Percentiles rank a stretch among this genome's conserved stretches.
These are phyloP conservation scores for Sphenodon punctatus DNA, from an alignment of 2,797 vertebrate genomes.

Conservation along the genomic window DNA sequence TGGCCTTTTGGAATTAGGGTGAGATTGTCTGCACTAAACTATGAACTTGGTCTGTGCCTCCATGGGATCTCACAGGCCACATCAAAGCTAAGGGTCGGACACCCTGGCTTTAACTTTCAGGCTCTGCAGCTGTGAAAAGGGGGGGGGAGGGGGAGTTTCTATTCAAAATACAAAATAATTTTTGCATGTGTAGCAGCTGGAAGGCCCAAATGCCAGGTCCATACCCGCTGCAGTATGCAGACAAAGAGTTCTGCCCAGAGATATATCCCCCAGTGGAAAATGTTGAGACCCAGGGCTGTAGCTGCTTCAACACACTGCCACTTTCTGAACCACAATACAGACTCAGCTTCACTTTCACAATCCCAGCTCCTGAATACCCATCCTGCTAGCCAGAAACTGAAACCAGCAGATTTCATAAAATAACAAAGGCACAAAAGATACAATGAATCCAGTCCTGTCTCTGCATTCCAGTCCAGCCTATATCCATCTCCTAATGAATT, in stretches of 20 bases:
- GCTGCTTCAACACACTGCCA: neutral
- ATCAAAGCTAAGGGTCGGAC: no score
- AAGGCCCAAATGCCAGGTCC: neutral
- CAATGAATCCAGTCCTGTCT: neutral
- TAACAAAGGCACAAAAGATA: neutral
- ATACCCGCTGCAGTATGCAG: neutral
- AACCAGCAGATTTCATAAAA: neutral
- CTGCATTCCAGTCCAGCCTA: neutral
- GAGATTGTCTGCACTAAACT: no score
- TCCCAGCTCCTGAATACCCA: neutral
- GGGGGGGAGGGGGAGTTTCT: neutral
- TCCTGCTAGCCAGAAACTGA: neutral
- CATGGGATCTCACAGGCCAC: no score
- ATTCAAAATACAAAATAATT: neutral
- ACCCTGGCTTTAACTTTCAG: neutral
- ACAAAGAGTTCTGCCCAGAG: no score
- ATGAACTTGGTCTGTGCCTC: no score
- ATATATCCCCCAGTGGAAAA: no score
- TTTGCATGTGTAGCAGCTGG: neutral
- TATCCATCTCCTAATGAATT: neutral
- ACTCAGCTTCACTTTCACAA: neutral
- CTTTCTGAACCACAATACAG: neutral
- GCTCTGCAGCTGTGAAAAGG: neutral
- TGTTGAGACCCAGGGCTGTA: neutral
- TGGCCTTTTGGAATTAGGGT: no score